phyloP scores from a whole-genome alignment of 92 coral and sea anemone genomes.

The Desmophyllum pertusum region DNA sequence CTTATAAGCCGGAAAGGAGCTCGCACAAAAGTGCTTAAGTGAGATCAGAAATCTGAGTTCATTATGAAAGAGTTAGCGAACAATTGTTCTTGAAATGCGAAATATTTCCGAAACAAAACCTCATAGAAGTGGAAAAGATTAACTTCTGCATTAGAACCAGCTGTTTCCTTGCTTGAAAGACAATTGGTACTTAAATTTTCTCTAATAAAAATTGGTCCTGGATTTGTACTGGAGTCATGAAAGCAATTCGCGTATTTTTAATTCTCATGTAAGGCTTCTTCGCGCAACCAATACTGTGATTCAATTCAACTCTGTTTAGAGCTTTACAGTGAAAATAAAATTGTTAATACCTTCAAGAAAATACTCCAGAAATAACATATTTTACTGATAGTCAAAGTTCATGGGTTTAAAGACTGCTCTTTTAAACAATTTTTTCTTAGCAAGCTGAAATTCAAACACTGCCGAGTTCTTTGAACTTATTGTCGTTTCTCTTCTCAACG shows the following conservation, averaged over 20 bases:
- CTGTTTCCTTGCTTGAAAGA: constrained; percentile 3
- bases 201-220: not conserved
- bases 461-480: not conserved
- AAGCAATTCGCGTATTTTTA: not conserved
- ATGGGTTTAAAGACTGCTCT: not conserved
- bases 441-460: not conserved
- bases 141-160: constrained; percentile 26
- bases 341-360: not conserved
- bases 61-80: not conserved
- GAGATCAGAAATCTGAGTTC: constrained; percentile 13
- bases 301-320: not conserved
- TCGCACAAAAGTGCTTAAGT: not conserved
- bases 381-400: not conserved
- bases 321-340: not conserved
- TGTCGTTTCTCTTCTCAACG: not conserved
- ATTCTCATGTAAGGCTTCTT: not conserved
- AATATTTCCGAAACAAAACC: constrained; percentile 20
- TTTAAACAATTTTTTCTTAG: not conserved
- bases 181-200: constrained; percentile 27
- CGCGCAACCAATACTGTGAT: not conserved
- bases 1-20: constrained; percentile 5
- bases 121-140: constrained; percentile 23
- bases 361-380: not conserved
- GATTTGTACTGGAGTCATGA: not conserved
- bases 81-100: constrained; percentile 14